Percentiles rank a stretch among this genome's conserved stretches.
Evolutionary conservation across 2,888 invertebrate genomes (phyloP).

Genomic region (Pandemis cinnamomeana): DNA sequence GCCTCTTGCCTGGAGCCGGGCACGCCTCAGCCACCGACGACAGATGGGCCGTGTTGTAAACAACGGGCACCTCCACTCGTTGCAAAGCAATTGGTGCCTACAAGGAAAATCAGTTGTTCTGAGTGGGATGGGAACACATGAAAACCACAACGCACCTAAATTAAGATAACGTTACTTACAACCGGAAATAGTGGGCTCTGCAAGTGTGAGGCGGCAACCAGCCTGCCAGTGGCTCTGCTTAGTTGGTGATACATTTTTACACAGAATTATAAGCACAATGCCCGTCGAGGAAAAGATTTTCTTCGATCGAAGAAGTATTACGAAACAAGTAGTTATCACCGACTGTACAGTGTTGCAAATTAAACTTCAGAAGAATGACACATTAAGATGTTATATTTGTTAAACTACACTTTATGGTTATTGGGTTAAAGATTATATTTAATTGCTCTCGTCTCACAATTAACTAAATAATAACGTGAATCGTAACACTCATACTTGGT

Average conservation of each 20-base stretch:
- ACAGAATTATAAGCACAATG: conserved; percentile 33
- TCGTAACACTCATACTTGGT: too few relatives aligned
- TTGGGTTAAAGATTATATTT: neutral
- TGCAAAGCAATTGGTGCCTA: conserved; percentile 78
- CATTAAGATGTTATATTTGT: neutral
- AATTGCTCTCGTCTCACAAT: neutral
- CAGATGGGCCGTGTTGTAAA: conserved; percentile 71
- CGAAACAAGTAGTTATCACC: conserved; percentile 68
- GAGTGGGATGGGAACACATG: conserved; percentile 41
- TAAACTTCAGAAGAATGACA: conserved; percentile 12
- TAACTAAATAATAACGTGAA: neutral
- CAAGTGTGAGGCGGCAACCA: conserved; percentile 69
- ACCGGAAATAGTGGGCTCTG: conserved; percentile 78
- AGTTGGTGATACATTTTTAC: conserved; percentile 79
- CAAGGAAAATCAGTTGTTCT: conserved; percentile 33
- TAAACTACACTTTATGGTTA: neutral
- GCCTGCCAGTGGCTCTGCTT: conserved; percentile 74
- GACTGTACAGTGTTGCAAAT: conserved; percentile 21
- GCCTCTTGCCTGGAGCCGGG: conserved; percentile 62
- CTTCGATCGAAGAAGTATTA: conserved; percentile 41
- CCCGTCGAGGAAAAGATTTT: conserved; percentile 36
- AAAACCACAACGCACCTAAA: conserved; percentile 11
- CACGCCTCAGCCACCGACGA: conserved; percentile 74
- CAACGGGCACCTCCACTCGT: conserved; percentile 75
- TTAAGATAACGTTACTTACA: conserved; percentile 60